Percentiles rank a stretch among this genome's conserved stretches.
These are phyloP conservation scores for Gasterosteus aculeatus DNA, from an alignment of 2,113 vertebrate genomes.

Conservation along the genomic window DNA sequence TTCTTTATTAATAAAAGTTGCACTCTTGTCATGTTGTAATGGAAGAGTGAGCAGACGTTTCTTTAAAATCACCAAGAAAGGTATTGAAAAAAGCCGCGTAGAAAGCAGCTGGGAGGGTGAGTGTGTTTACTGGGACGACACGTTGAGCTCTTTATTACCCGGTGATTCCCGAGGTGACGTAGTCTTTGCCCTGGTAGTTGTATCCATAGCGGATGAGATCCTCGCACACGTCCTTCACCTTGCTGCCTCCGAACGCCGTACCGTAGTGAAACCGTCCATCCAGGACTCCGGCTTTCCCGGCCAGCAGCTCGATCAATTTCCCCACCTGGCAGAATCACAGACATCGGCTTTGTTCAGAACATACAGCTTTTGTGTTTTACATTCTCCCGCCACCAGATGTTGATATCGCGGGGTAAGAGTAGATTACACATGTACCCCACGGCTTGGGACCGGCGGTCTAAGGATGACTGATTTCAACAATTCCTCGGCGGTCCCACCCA, in stretches of 20 bases:
- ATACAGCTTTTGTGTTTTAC: constrained; percentile 23
- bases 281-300: constrained; percentile 94
- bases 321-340: constrained; percentile 85
- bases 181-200: constrained; percentile 98
- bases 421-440: constrained; percentile 61
- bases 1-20: not conserved
- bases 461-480: constrained; percentile 74
- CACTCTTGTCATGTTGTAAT: not conserved
- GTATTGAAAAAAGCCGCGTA: not conserved
- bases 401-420: constrained; percentile 42
- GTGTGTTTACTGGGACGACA: not conserved
- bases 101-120: not conserved
- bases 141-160: constrained; percentile 81
- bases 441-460: constrained; percentile 41
- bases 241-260: constrained; percentile 97
- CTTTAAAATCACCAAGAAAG: not conserved
- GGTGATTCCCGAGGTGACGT: constrained; percentile 97
- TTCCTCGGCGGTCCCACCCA: constrained; percentile 66
- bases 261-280: constrained; percentile 97
- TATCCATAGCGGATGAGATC: constrained; percentile 97
- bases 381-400: constrained; percentile 24
- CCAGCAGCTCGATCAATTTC: constrained; percentile 95
- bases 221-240: constrained; percentile 98
- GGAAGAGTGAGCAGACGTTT: not conserved
- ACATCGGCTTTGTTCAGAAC: constrained; percentile 7